Evolutionary conservation across 2,888 invertebrate species (phyloP), one percentile per base, ranked within the genome.

Genomic region (Plagodis pulveraria): DNA sequence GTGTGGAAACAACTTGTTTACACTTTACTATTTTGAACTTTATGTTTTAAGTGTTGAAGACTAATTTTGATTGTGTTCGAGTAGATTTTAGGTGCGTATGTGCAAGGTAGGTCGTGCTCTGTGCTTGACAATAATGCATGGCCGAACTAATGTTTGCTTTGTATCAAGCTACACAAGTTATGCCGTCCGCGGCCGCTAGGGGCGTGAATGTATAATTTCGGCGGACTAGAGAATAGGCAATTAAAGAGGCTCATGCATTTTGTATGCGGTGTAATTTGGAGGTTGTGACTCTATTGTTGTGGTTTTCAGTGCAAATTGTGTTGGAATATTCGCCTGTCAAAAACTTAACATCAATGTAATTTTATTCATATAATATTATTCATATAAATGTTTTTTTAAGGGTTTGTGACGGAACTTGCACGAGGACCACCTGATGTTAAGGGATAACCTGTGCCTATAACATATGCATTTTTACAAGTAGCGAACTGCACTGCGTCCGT

Each of bases 81-180:
- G 11, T 35, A 53, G 53, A 72, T 76, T 70, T 76, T 70, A 67
- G 73, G 70, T 71, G 57, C 55, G 32, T 62, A 46, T 55, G 66
- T 59, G 71, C 66, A 67, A 58, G 50, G 11, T 36, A 62, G 72
- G 71, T 68, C 72, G 70, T 77, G 79, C 80, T 81, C 84, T 87
- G 87, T 81, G 89, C 89, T 90, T 91, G 91, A 91, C 92, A 91
- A 91, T 91, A 92, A 90, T 91, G 92, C 92, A 91, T 92, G 92
- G 91, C 78, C 88, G 89, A 66, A 71, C 91, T 91, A 91, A 91
- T 91, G 86, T 92, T 91, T 90, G 90, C 90, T 90, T 91, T 91
- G 91, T 91, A 87, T 84, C 87, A 81, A 81, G 82, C 83, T 81
- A 81, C 83, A 86, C 86, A 88, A 89, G 90, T 84, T 85, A 84